Evolutionary conservation across 2,888 invertebrate species (phyloP).

Genomic region (Leptothorax acervorum): DNA sequence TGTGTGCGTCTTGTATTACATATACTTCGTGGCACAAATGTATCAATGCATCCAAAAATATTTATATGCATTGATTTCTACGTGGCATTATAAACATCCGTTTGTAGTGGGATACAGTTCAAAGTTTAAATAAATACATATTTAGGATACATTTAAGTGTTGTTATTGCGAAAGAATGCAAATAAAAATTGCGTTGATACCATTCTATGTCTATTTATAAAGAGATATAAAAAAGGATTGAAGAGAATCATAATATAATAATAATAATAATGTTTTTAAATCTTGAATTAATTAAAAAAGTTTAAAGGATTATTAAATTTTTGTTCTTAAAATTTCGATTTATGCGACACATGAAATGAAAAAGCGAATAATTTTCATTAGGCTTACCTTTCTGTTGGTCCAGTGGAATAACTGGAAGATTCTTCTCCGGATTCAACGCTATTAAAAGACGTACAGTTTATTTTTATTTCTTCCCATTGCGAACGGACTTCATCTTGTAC

Average conservation of each 20-base stretch:
- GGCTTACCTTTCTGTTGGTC: slow-evolving; percentile 86
- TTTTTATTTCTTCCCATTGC: slow-evolving; percentile 92
- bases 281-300: background rate
- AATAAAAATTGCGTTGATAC: background rate
- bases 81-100: background rate
- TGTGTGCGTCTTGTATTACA: background rate
- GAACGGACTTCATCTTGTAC: slow-evolving; percentile 96
- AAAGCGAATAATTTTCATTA: background rate
- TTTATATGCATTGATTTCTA: background rate
- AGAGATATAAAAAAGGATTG: background rate
- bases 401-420: slow-evolving; percentile 88
- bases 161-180: background rate
- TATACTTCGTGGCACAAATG: slow-evolving; percentile 10
- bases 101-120: background rate
- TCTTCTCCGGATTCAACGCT: slow-evolving; percentile 88
- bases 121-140: background rate
- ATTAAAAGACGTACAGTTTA: slow-evolving; percentile 89
- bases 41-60: background rate
- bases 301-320: background rate
- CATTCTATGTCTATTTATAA: background rate
- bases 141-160: background rate
- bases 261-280: background rate
- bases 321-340: slow-evolving; percentile 1
- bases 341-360: background rate
- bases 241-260: background rate